phyloP scores from a whole-genome alignment of 1,140 invertebrate genomes.

The Drosophila santomea region DNA sequence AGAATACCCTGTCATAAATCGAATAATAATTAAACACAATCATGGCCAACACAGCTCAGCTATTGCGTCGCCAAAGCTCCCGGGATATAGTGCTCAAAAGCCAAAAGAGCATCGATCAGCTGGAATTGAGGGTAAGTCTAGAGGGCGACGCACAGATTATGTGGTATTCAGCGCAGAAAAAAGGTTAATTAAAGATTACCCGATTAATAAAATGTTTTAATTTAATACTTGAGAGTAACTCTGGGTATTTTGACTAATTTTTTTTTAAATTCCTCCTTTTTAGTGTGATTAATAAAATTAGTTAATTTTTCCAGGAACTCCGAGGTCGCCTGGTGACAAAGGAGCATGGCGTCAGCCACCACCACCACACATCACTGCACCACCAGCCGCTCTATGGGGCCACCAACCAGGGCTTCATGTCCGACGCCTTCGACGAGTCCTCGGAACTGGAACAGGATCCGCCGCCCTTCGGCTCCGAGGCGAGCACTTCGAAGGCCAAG shows the following conservation, averaged over 20 bases:
- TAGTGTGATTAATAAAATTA: not conserved
- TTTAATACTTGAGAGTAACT: too few relatives aligned
- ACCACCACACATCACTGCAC: conserved; percentile 72
- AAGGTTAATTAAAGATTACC: too few relatives aligned
- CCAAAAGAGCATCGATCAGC: conserved; percentile 92
- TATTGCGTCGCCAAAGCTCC: conserved; percentile 93
- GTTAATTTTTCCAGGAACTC: conserved; percentile 86
- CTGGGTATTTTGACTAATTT: not conserved
- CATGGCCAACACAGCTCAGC: conserved; percentile 95
- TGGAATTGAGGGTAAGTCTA: conserved; percentile 90
- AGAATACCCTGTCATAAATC: conserved; percentile 15
- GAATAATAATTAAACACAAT: conserved; percentile 35
- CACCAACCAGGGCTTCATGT: conserved; percentile 91
- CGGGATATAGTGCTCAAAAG: conserved; percentile 87
- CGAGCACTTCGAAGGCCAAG: conserved; percentile 84
- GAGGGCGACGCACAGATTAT: too few relatives aligned
- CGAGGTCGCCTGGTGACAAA: conserved; percentile 91
- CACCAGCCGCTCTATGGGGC: conserved; percentile 90
- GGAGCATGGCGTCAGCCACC: conserved; percentile 87
- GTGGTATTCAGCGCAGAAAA: not conserved
- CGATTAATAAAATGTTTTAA: too few relatives aligned
- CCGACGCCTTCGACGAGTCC: conserved; percentile 91
- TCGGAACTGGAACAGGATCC: conserved; percentile 85
- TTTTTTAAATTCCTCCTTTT: not conserved
- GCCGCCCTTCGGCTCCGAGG: conserved; percentile 75